These are phyloP conservation scores for Momotus momota DNA, from an alignment of 2,797 vertebrate genomes.

Conservation along the genomic window DNA sequence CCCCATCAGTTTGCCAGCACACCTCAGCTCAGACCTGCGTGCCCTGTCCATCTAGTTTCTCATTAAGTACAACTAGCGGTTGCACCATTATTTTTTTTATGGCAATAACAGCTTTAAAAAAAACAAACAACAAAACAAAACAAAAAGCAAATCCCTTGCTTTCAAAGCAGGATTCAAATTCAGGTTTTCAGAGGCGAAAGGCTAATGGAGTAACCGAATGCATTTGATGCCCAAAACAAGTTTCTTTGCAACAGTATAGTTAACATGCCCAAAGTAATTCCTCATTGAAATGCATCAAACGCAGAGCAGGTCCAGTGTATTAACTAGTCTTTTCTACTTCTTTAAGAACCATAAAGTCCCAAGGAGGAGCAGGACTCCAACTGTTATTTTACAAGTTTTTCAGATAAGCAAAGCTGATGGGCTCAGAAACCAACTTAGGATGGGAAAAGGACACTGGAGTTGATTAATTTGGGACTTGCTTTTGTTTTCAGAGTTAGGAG, in stretches of 20 bases:
- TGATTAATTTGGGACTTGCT: slow-evolving; percentile 33
- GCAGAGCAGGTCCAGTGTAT: slow-evolving; percentile 61
- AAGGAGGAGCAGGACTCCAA: slow-evolving; percentile 17
- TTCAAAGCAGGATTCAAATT: slow-evolving; percentile 24
- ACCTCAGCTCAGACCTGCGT: slow-evolving; percentile 4
- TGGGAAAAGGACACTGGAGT: not conserved
- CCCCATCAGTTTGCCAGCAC: not conserved
- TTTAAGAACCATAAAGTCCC: slow-evolving; percentile 23
- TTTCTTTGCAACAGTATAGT: slow-evolving; percentile 28
- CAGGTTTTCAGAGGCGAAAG: slow-evolving; percentile 37
- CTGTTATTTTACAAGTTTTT: slow-evolving; percentile 63
- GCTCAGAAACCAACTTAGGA: slow-evolving; percentile 26
- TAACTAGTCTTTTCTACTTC: slow-evolving; percentile 47
- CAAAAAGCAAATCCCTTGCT: not conserved
- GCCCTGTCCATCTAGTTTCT: not conserved
- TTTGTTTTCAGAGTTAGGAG: slow-evolving; percentile 36
- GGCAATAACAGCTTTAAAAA: not conserved
- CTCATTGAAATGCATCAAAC: slow-evolving; percentile 40
- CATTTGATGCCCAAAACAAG: not conserved
- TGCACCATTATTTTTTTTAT: not conserved
- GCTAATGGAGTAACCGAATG: slow-evolving; percentile 44
- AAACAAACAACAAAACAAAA: not conserved
- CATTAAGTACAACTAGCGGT: not conserved
- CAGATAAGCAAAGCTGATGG: slow-evolving; percentile 6
- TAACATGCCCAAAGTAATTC: slow-evolving; percentile 34